Evolutionary conservation across 2,888 invertebrate genomes (phyloP).

Genomic region (Diarsia brunnea): DNA sequence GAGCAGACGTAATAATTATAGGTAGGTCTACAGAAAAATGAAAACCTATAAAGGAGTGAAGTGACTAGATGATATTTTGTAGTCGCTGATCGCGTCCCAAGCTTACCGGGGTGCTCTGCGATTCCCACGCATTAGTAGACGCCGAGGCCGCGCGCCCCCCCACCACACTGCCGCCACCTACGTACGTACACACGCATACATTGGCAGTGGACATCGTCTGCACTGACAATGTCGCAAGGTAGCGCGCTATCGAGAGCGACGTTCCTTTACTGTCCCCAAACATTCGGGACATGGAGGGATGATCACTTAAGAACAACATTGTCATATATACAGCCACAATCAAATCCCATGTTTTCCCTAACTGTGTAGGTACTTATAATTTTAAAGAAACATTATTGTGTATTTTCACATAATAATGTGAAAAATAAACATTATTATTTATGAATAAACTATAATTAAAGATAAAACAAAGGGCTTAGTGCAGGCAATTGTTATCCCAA

Average conservation of each 20-base stretch:
- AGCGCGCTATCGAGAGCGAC: conserved; percentile 44
- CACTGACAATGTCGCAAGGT: conserved; percentile 66
- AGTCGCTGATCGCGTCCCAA: conserved; percentile 83
- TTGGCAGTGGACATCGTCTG: conserved; percentile 74
- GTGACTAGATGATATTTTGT: conserved; percentile 82
- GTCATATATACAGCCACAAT: conserved; percentile 21
- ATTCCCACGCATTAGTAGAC: conserved; percentile 85
- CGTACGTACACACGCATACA: conserved; percentile 87
- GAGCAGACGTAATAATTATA: conserved; percentile 88
- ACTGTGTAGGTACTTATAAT: conserved; percentile 1
- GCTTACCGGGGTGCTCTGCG: conserved; percentile 89
- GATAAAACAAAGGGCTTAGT: conserved; percentile 50
- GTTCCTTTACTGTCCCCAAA: conserved; percentile 42
- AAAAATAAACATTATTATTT: neutral
- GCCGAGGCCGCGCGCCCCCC: conserved; percentile 84
- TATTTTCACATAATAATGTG: conserved; percentile 1
- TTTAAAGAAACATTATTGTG: neutral
- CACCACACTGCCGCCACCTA: conserved; percentile 89
- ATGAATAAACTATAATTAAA: conserved; percentile 28
- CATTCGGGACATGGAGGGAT: conserved; percentile 19
- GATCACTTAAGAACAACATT: conserved; percentile 32
- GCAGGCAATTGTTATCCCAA: conserved; percentile 51
- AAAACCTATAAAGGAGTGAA: conserved; percentile 86
- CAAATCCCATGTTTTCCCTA: conserved; percentile 30
- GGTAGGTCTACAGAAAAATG: conserved; percentile 88